phyloP scores from a whole-genome alignment of 2,113 vertebrate species.

The Onychorhynchus coronatus region DNA sequence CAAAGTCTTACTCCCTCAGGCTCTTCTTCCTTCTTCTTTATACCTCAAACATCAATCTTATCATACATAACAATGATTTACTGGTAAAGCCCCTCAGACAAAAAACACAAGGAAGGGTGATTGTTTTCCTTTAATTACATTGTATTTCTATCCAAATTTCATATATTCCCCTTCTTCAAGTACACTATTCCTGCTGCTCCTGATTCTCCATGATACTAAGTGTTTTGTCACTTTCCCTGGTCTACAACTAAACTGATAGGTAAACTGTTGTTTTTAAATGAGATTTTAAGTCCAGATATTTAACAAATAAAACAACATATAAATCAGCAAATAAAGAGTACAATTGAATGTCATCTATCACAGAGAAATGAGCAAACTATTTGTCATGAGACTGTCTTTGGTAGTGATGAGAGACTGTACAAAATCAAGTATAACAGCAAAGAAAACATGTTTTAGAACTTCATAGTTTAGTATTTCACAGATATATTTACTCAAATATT shows the following conservation, averaged over 20 bases:
- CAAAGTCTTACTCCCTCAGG: not conserved
- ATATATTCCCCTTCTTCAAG: not conserved
- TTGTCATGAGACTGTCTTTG: not conserved
- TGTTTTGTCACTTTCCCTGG: not conserved
- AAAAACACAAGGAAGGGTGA: not conserved
- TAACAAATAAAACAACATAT: not conserved
- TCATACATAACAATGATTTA: not conserved
- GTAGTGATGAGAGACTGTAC: not conserved
- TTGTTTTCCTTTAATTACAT: not conserved
- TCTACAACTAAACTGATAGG: not conserved
- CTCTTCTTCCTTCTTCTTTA: not conserved
- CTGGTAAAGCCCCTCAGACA: not conserved
- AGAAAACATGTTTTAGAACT: not conserved
- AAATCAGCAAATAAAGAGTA: not conserved
- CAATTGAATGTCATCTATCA: not conserved
- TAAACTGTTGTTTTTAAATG: not conserved
- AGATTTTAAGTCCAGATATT: not conserved
- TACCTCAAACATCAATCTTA: not conserved
- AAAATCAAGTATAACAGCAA: not conserved
- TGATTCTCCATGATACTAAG: not conserved
- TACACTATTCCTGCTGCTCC: not conserved
- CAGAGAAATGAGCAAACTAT: not conserved
- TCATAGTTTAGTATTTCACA: not conserved
- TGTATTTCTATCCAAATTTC: not conserved
- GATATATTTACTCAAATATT: not conserved